Base-by-base conservation (phyloP, 2,797 vertebrate genomes). In the Leptodactylus fallax region DNA sequence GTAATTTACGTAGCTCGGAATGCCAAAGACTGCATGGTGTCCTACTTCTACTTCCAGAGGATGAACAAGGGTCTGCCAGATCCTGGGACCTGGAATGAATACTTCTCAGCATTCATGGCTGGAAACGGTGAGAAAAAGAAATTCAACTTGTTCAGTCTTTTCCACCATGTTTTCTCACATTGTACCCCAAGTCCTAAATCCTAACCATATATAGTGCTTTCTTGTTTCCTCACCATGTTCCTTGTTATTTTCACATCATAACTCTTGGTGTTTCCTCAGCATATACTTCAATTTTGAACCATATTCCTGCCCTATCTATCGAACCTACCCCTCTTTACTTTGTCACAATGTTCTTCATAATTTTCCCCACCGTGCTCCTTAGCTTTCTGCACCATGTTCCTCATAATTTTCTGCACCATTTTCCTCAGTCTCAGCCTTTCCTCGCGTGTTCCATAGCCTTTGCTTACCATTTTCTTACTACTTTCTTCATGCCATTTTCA, bases 1-100 rank as follows among this genome's bases (percentile, higher is more conserved):
- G 90, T 94, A 0, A 97, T 99, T 92, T 98, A 98, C 0, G 93
- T 98, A 89, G 97, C 97, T 8, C 96, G 97, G 92, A 98, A 98
- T 25, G 96, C 97, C 56, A 99, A 98, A 90, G 98, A 99, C 94
- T 97, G 93, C 85, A 23, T 97, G 89, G 97, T 99, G 51, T 98
- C 97, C 90, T 99, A 97, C 93, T 98, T 94, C 91, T 91, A 97
- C 92, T 98, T 98, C 91, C 96, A 97, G 76, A 92, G 90, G 55
- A 99, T 99, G 98, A 97, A 96, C 88, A 91, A 89, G 87, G 95
- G 80, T 27, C 67, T 97, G 74, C 97, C 97, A 63, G 96, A 98
- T 0, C 97, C 97, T 5, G 97, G 97, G 11, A 95, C 95, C 0
- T 97, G 95, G 95, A 95, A 95, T 0, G 94, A 95, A 47, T 99